Percentiles rank a stretch among this genome's conserved stretches.
These are phyloP conservation scores for Nasonia giraulti DNA, from an alignment of 1,140 invertebrate species.

Conservation along the genomic window DNA sequence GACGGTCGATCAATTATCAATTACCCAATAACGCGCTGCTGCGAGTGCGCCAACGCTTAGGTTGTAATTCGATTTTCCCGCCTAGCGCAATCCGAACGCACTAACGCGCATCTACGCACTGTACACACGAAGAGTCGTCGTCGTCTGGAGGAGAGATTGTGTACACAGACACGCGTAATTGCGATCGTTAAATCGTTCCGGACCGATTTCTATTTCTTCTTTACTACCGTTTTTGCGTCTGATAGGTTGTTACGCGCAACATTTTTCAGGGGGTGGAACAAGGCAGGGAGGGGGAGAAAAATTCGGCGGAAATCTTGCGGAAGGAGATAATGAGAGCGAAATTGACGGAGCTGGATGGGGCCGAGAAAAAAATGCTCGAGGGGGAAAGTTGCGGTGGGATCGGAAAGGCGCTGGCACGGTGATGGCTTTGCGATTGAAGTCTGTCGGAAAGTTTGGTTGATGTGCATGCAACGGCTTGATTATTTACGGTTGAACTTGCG, in stretches of 20 bases:
- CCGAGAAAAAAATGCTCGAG: background rate
- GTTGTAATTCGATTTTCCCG: constrained; percentile 61
- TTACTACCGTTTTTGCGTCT: background rate
- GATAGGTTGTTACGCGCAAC: background rate
- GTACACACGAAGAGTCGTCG: background rate
- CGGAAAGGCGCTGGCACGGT: background rate
- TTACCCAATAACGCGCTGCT: constrained; percentile 62
- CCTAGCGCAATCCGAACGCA: constrained; percentile 33
- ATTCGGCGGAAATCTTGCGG: constrained; percentile 28
- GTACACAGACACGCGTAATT: background rate
- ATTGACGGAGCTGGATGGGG: background rate
- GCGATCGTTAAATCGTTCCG: constrained; percentile 56
- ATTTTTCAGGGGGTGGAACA: background rate
- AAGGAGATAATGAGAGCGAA: constrained; percentile 28
- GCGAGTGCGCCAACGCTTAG: constrained; percentile 53
- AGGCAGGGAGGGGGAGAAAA: background rate
- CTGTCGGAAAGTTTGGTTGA: background rate
- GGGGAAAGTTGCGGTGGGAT: background rate
- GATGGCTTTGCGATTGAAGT: background rate
- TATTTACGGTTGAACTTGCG: too few species aligned
- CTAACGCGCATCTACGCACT: too few species aligned
- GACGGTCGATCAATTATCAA: constrained; percentile 66
- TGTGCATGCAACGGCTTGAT: background rate
- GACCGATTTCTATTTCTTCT: background rate
- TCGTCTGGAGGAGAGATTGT: too few species aligned